Conservation (phyloP, 1,140 invertebrate genomes). For the Magallana ariakensis region DNA sequence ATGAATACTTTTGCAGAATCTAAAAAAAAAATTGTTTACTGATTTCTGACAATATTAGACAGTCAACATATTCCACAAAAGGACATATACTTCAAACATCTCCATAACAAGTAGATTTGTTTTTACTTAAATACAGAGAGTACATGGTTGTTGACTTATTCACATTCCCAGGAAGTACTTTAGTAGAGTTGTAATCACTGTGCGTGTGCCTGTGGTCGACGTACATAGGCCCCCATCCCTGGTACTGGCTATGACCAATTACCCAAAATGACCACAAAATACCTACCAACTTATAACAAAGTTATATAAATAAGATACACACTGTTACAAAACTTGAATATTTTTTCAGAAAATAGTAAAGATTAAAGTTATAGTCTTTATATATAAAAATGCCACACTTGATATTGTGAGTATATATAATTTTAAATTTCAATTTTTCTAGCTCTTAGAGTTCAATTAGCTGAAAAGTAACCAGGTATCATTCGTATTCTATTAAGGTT, state of each 20-base stretch:
- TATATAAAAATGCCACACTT: background rate
- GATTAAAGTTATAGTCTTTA: background rate
- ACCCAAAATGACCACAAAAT: constrained; percentile 8
- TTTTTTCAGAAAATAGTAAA: background rate
- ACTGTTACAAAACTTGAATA: background rate
- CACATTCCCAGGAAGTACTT: constrained; percentile 8
- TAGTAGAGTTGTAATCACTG: background rate
- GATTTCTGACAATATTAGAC: too few species aligned
- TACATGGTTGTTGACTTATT: background rate
- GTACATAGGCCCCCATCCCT: background rate
- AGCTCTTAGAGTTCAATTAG: too few species aligned
- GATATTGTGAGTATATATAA: background rate
- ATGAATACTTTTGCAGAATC: too few species aligned
- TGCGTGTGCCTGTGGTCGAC: background rate
- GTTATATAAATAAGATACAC: background rate
- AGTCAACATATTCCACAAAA: too few species aligned
- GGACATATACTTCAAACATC: too few species aligned
- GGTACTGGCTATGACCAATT: background rate
- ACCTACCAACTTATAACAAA: background rate
- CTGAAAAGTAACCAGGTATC: too few species aligned
- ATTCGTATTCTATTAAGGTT: too few species aligned
- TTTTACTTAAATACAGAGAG: too few species aligned
- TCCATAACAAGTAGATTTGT: too few species aligned
- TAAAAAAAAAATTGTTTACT: too few species aligned
- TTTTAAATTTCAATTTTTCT: background rate